phyloP scores from a whole-genome alignment of 2,113 vertebrate genomes.

The Catagonus wagneri region DNA sequence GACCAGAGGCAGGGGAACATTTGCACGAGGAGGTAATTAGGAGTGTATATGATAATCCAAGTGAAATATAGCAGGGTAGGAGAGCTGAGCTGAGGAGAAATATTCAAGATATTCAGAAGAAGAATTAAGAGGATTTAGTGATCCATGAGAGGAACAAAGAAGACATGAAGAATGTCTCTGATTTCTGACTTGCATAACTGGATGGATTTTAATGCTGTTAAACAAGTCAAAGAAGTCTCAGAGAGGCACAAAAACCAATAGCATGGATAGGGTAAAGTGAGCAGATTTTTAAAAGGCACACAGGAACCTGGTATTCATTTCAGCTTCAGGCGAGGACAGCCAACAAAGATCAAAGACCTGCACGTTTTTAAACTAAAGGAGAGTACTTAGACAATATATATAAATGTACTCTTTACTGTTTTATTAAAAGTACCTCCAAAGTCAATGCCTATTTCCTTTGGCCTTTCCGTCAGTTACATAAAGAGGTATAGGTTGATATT shows the following conservation, averaged over 20 bases:
- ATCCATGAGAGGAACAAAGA: neutral
- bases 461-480: slow-evolving; percentile 4
- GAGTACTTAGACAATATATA: neutral
- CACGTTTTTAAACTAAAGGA: neutral
- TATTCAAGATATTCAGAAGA: neutral
- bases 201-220: neutral
- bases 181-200: neutral
- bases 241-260: neutral
- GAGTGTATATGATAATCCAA: neutral
- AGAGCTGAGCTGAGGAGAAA: neutral
- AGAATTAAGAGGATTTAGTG: neutral
- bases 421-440: neutral
- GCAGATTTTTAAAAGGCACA: neutral
- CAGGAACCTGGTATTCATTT: neutral
- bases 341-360: neutral
- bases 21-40: neutral
- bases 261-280: neutral
- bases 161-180: neutral
- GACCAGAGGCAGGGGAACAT: neutral
- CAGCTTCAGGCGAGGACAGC: neutral
- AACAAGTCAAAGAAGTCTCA: neutral
- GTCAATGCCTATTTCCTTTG: neutral
- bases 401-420: neutral
- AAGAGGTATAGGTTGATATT: neutral
- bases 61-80: neutral